Evolutionary conservation across 2,797 vertebrate genomes (phyloP), one percentile per base, ranked within the genome.

Genomic region (Hemitrygon akajei): DNA sequence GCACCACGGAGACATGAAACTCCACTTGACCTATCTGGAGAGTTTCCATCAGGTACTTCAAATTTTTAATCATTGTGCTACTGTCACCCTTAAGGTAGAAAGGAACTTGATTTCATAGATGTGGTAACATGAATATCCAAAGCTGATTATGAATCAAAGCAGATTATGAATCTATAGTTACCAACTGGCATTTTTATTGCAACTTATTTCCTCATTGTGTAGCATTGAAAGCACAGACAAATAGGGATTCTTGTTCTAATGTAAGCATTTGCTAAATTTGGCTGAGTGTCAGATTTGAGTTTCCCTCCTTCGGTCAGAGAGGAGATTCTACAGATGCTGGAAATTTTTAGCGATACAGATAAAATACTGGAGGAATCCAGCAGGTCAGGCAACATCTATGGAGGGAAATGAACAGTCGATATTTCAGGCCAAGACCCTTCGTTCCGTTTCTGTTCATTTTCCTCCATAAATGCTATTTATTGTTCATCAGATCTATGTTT

Each of bases 1-100:
- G 71, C 71, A 75, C 40, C 91, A 73, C 56, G 69, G n/a, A 93
- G 47, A 89, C 82, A 94, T 87, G 94, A 96, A 95, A 96, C 95
- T 95, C 94, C 95, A 86, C 94, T 95, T 94, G 94, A 95, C 94
- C 92, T 75, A 82, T 71, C 95, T 95, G 95, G 95, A 95, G 95
- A 96, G 95, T 95, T 95, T 80, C 94, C 93, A 30, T 40, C 94
- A 82, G 75, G 47, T 71, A 76, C 27, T n/a, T 58, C 71, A 76
- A 76, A 30, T 93, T 22, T 75, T 75, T 93, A 75, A 93, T 71
- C 71, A 71, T 34, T 9, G 40, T 76, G 40, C n/a, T 27, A 76
- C 56, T 56, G 4, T 40, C 27, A 16, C 16, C 25, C 91, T 56
- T 18, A 56, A 92, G 69, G 69, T 73, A 11, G 91, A 93, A 73